Conservation (phyloP, 2,888 invertebrate genomes). For the Chirona hameri region DNA sequence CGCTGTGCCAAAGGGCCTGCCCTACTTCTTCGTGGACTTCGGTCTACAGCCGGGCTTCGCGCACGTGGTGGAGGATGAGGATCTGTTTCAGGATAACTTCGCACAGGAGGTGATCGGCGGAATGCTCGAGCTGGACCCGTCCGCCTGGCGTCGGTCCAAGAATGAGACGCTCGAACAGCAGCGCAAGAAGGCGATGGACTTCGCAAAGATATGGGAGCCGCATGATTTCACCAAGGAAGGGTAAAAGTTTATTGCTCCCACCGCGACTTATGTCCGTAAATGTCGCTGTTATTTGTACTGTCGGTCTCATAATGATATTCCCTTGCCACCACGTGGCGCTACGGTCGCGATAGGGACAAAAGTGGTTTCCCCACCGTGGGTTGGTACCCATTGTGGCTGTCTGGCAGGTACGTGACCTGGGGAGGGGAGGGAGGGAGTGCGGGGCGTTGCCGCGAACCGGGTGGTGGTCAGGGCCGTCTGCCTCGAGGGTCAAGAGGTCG, state of each 20-base stretch:
- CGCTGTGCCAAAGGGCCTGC: constrained; percentile 85
- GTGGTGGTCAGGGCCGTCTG: too few species aligned
- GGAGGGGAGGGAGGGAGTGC: too few species aligned
- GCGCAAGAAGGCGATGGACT: background rate
- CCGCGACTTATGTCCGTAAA: too few species aligned
- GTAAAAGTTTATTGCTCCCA: background rate
- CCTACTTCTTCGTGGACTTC: constrained; percentile 93
- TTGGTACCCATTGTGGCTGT: too few species aligned
- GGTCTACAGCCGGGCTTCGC: constrained; percentile 85
- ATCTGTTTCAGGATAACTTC: constrained; percentile 79
- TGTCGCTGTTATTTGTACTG: too few species aligned
- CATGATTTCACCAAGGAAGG: background rate
- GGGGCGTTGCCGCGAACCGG: too few species aligned
- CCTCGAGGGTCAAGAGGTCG: too few species aligned
- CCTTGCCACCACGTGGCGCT: too few species aligned
- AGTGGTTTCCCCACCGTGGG: too few species aligned
- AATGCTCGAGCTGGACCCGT: constrained; percentile 82
- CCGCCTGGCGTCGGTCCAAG: constrained; percentile 68
- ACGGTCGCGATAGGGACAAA: too few species aligned
- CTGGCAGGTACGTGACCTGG: too few species aligned
- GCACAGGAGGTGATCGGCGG: constrained; percentile 95
- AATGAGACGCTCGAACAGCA: background rate
- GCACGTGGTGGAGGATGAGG: constrained; percentile 93
- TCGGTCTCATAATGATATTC: too few species aligned
- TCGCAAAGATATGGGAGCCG: background rate